These are phyloP conservation scores for Melieria picta DNA, from an alignment of 2,888 invertebrate genomes.

Conservation along the genomic window DNA sequence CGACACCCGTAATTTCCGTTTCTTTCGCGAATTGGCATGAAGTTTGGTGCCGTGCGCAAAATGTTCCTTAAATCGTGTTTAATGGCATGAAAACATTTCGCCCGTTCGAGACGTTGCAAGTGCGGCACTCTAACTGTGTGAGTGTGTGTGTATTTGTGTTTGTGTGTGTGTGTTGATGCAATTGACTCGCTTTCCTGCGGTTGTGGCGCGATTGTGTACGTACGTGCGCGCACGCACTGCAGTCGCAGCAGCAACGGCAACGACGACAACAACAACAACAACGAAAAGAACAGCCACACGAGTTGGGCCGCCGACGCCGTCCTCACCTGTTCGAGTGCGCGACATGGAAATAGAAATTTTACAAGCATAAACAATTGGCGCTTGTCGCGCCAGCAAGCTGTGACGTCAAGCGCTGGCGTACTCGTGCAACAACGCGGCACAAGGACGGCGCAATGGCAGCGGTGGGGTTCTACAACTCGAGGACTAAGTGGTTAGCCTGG, in stretches of 20 bases:
- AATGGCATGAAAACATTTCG: constrained; percentile 49
- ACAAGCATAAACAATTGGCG: too few relatives aligned
- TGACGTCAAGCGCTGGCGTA: constrained; percentile 9
- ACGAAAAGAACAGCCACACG: neutral
- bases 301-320: too few relatives aligned
- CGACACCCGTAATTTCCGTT: constrained; percentile 50
- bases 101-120: constrained; percentile 21
- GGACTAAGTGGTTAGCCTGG: too few relatives aligned
- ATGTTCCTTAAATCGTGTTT: constrained; percentile 47
- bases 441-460: neutral
- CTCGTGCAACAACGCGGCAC: neutral
- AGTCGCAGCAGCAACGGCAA: constrained; percentile 10
- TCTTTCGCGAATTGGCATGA: constrained; percentile 34
- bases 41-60: constrained; percentile 39
- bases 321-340: too few relatives aligned
- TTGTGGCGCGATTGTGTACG: neutral
- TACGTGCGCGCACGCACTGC: constrained; percentile 38
- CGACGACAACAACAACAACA: constrained; percentile 3
- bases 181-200: constrained; percentile 12
- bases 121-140: too few relatives aligned
- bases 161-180: neutral
- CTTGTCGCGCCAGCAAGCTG: neutral
- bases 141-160: constrained; percentile 9
- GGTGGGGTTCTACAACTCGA: neutral
- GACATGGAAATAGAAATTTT: too few relatives aligned